Conservation (phyloP, 2,888 invertebrate species). For the Eubasilissa splendida region DNA sequence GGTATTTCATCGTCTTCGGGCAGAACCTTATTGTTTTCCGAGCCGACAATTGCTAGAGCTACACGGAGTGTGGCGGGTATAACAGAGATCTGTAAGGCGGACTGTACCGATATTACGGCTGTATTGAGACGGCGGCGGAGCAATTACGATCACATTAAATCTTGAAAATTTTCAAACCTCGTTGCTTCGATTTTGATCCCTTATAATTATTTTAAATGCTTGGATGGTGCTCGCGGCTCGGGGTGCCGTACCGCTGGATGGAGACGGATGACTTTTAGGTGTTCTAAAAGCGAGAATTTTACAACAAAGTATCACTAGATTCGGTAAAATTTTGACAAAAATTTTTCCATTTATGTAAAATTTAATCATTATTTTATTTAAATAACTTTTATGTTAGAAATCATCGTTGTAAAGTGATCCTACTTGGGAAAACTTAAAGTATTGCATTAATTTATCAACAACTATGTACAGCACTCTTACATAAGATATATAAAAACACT, state of each 20-base stretch:
- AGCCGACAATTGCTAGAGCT: neutral
- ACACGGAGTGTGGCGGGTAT: neutral
- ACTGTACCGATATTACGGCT: constrained; percentile 42
- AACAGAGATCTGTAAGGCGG: neutral
- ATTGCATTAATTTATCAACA: too few relatives aligned
- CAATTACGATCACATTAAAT: constrained; percentile 57
- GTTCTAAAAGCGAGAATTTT: too few relatives aligned
- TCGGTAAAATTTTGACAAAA: too few relatives aligned
- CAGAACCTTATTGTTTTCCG: constrained; percentile 29
- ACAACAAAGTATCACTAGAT: too few relatives aligned
- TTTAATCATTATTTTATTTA: too few relatives aligned
- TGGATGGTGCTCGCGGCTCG: constrained; percentile 63
- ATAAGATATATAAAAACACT: too few relatives aligned
- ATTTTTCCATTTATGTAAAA: too few relatives aligned
- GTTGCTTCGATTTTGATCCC: constrained; percentile 71
- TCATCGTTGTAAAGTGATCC: too few relatives aligned
- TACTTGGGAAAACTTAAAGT: too few relatives aligned
- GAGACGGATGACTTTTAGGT: neutral
- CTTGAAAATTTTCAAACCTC: constrained; percentile 57
- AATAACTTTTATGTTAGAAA: too few relatives aligned
- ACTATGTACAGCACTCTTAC: too few relatives aligned
- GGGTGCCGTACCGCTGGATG: constrained; percentile 56
- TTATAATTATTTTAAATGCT: constrained; percentile 76
- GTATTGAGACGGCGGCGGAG: constrained; percentile 50
- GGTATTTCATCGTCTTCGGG: neutral